Conservation (phyloP, 2,888 invertebrate genomes). For the Epinotia demarniana region DNA sequence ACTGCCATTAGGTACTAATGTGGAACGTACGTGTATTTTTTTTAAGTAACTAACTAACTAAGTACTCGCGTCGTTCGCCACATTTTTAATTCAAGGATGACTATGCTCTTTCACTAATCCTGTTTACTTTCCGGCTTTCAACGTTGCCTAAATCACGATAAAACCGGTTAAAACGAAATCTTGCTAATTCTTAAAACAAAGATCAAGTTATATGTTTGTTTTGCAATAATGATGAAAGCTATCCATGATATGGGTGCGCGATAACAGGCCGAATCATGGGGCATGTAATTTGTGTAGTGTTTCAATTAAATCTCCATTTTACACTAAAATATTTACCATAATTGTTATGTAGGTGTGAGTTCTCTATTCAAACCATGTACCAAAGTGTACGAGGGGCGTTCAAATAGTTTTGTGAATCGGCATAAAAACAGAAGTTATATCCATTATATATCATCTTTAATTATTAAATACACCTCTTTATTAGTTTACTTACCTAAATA, state of each 20-base stretch:
- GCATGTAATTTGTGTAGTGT: neutral
- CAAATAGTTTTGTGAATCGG: too few relatives aligned
- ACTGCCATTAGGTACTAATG: too few relatives aligned
- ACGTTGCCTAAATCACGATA: neutral
- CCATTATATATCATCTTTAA: too few relatives aligned
- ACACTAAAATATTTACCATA: too few relatives aligned
- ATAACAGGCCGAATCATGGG: neutral
- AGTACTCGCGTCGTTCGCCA: too few relatives aligned
- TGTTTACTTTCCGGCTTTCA: conserved; percentile 2
- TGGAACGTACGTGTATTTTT: neutral
- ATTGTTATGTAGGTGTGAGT: too few relatives aligned
- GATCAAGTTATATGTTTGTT: neutral
- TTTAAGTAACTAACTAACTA: neutral
- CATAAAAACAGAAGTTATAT: too few relatives aligned
- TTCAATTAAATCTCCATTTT: neutral
- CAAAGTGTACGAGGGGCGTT: too few relatives aligned
- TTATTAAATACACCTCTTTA: too few relatives aligned
- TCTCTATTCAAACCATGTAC: too few relatives aligned
- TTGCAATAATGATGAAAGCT: neutral
- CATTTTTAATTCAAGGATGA: neutral
- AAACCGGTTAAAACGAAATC: neutral
- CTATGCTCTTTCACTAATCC: neutral
- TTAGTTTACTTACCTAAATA: too few relatives aligned
- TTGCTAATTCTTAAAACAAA: neutral
- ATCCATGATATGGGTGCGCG: conserved; percentile 1